Evolutionary conservation across 92 coral and sea anemone species (phyloP), one percentile per base, ranked within the genome.

Genomic region (Epizoanthus illoricatus): DNA sequence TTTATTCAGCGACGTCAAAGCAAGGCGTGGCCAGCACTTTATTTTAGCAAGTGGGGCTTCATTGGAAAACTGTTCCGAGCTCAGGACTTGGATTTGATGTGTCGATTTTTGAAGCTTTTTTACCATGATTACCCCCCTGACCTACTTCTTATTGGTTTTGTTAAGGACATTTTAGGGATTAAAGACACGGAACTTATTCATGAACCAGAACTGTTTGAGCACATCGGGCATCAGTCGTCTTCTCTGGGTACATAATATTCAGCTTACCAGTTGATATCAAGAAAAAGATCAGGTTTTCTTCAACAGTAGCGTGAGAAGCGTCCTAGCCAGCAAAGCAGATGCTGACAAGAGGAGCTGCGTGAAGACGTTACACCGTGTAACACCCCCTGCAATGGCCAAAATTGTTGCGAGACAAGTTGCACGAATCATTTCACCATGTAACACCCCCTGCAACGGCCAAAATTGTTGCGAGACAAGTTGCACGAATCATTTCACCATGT

Each of bases 151-250:
- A 10, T 6, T 43, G 59, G 13, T 19, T 76, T 59, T 12, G 56
- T 76, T 15, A 71, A 62, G 28, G 7, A 7, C 21, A 41, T 43
- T 42, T 12, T 76, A 5, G 64, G 40, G 54, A 10, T 21, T 43
- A 9, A 61, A 13, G 55, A 41, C 4, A 61, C 70, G 40, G 59
- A 17, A 4, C 20, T 76, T 33, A 41, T 24, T 41, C 71, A 62
- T 42, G 7, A 43, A 16, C 70, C 81, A 69, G 83, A 84, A 67
- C 75, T 93, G 15, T 95, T 95, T 78, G 69, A 81, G 4, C 98
- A 96, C 76, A 84, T 91, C 79, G 98, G 98, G n/a, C 61, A 81
- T 75, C 90, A 96, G 87, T 93, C 99, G 19, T 95, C 98, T 49
- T 92, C 98, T 8, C 84, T 94, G 62, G 91, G 94, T 6, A 93